Percentiles rank a stretch among this genome's conserved stretches.
Conservation (phyloP, 2,888 invertebrate species). For the Campoletis raptor region DNA sequence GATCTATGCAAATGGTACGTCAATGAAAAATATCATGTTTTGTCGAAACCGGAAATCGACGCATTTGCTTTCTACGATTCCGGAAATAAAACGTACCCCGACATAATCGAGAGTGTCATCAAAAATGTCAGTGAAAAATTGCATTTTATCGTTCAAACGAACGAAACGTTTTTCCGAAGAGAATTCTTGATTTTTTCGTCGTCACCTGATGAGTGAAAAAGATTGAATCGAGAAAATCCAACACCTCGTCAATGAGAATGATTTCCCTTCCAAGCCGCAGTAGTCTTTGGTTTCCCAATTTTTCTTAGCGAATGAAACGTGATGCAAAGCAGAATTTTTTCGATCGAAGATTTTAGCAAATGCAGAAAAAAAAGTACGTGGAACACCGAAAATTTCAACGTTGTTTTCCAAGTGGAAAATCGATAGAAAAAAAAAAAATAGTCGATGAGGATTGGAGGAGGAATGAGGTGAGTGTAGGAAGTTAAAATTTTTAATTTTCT, state of each 20-base stretch:
- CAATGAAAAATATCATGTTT: slow-evolving; percentile 73
- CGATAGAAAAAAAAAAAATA: too few species aligned
- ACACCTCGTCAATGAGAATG: not conserved
- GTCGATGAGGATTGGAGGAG: not conserved
- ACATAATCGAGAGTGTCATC: slow-evolving; percentile 50
- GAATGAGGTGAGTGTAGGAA: slow-evolving; percentile 9
- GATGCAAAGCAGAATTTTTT: not conserved
- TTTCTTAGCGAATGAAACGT: not conserved
- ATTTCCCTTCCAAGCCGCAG: not conserved
- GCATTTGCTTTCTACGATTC: slow-evolving; percentile 58
- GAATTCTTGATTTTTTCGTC: slow-evolving; percentile 33
- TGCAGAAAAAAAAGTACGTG: not conserved
- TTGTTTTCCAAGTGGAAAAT: not conserved
- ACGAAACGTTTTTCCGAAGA: slow-evolving; percentile 18
- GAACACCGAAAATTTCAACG: too few species aligned
- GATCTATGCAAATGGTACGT: slow-evolving; percentile 75
- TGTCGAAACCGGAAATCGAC: slow-evolving; percentile 75
- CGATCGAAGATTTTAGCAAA: not conserved
- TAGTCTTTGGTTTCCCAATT: not conserved
- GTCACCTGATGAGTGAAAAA: slow-evolving; percentile 10
- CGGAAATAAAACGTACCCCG: slow-evolving; percentile 76
- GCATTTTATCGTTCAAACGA: not conserved
- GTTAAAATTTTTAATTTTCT: slow-evolving; percentile 5
- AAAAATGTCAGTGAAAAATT: not conserved
- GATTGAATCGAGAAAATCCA: not conserved